Percentiles rank a stretch among this genome's conserved stretches.
Conservation (phyloP, 1,140 invertebrate genomes). For the Drosophila carrolli region DNA sequence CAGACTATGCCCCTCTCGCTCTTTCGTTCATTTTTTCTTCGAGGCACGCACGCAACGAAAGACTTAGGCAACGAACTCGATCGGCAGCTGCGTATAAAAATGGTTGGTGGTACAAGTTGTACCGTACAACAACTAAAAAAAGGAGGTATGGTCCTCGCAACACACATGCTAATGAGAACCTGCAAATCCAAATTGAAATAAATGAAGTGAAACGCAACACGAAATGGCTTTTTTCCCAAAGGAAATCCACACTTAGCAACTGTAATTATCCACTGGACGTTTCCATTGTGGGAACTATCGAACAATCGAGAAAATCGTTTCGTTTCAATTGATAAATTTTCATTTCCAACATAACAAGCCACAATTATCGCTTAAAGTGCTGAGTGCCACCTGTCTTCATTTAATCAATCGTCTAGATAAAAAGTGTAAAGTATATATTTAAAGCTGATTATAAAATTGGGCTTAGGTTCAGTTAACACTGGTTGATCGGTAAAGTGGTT, state of each 20-base stretch:
- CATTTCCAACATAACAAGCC: no score
- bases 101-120: background rate
- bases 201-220: conserved; percentile 24
- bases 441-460: background rate
- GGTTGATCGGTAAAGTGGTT: no score
- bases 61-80: conserved; percentile 72
- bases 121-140: conserved; percentile 15
- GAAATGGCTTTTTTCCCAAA: conserved; percentile 8
- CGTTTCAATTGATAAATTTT: conserved; percentile 2
- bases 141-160: conserved; percentile 6
- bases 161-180: conserved; percentile 43
- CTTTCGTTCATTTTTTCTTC: background rate
- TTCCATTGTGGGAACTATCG: conserved; percentile 10
- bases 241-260: conserved; percentile 35
- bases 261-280: conserved; percentile 15
- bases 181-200: conserved; percentile 24
- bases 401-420: background rate
- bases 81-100: conserved; percentile 44
- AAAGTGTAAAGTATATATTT: background rate
- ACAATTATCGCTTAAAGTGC: conserved; percentile 9
- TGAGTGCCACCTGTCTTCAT: conserved; percentile 14
- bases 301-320: conserved; percentile 1
- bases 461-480: no score
- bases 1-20: background rate
- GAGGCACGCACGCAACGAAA: conserved; percentile 58